Evolutionary conservation across 2,797 vertebrate species (phyloP).

Genomic region (Acipenser ruthenus): DNA sequence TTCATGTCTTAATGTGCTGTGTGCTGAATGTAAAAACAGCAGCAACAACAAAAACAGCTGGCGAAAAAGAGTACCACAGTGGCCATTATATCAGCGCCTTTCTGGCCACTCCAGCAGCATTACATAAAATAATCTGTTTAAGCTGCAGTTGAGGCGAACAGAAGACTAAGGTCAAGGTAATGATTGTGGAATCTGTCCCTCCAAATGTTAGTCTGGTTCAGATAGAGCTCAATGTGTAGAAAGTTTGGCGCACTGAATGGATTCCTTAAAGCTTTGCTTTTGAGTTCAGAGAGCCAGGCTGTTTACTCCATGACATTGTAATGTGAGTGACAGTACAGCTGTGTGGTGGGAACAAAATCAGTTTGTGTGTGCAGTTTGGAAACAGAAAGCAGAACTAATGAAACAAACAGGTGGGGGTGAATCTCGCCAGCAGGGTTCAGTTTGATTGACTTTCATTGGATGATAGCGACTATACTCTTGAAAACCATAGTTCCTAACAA

Average conservation of each 20-base stretch:
- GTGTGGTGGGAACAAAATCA: conserved; percentile 25
- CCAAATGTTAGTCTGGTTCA: background rate
- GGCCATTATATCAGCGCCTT: too few species aligned
- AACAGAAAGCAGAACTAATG: conserved; percentile 29
- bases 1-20: background rate
- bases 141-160: background rate
- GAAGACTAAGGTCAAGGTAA: background rate
- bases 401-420: conserved; percentile 31
- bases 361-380: conserved; percentile 28
- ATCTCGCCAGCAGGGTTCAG: background rate
- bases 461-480: background rate
- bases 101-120: background rate
- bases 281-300: background rate
- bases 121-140: background rate
- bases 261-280: background rate
- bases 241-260: background rate
- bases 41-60: background rate
- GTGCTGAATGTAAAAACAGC: background rate
- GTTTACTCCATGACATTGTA: background rate
- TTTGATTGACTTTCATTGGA: background rate
- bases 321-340: conserved; percentile 31
- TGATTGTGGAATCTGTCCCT: background rate
- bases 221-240: background rate
- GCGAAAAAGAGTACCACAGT: background rate
- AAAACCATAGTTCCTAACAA: background rate